Conservation (phyloP, 2,113 vertebrate species). For the Burhinus bistriatus region DNA sequence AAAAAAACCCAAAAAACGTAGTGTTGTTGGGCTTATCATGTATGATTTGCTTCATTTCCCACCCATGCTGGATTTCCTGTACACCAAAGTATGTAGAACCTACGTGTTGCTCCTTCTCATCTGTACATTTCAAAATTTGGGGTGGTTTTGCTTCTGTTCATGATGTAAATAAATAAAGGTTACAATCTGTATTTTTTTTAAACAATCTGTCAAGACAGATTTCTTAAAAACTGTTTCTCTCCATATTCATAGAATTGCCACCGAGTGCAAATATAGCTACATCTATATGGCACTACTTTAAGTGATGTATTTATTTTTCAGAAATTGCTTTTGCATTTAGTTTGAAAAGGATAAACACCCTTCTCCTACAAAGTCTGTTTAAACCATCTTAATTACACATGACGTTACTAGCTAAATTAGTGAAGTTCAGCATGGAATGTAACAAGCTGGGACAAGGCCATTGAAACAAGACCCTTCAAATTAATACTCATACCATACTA, state of each 20-base stretch:
- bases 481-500: neutral
- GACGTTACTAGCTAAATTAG: neutral
- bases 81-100: neutral
- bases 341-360: neutral
- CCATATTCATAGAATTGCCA: neutral
- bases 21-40: neutral
- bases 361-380: neutral
- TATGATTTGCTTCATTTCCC: neutral
- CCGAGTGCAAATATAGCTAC: neutral
- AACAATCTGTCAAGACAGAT: neutral
- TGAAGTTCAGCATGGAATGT: neutral
- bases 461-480: neutral
- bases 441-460: neutral
- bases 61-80: neutral
- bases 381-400: neutral
- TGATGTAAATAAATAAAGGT: neutral
- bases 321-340: neutral
- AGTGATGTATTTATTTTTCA: neutral
- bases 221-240: neutral
- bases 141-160: neutral
- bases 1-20: neutral
- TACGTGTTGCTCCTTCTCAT: neutral
- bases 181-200: neutral
- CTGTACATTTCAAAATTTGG: neutral
- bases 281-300: neutral